Evolutionary conservation across 2,797 vertebrate species (phyloP), one percentile per base, ranked within the genome.

Genomic region (Acanthornis magna): DNA sequence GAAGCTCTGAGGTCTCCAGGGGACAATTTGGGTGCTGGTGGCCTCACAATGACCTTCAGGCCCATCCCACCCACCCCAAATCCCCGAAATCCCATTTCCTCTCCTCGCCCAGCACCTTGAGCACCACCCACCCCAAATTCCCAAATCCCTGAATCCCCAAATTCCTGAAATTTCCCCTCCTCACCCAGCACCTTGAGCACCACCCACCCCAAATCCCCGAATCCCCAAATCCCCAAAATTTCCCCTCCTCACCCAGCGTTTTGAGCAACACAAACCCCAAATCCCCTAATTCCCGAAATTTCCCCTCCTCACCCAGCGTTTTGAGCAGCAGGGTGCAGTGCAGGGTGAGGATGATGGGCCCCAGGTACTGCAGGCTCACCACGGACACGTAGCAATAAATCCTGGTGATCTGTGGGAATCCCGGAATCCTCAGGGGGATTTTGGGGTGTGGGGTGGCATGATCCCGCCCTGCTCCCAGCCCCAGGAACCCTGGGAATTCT

Each of bases 321-420:
- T 99, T 99, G 48, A 99, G 98, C 19, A 99, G 97, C 60, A 99
- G 96, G 0, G 98, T 97, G 72, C 98, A 99, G 96, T 99, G 98
- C 45, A 99, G 98, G 40, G 98, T 98, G 55, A 99, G 98, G 53
- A 99, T 94, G 80, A 99, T 20, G 1, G 99, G 99, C 16, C 98
- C 97, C 97, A 99, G 94, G 96, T 99, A 99, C 97, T 99, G 99
- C 84, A 99, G 97, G 25, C 98, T 98, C 80, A 99, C 98, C 48
- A 99, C 99, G 0, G 99, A 97, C 94, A 99, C 97, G 85, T 99
- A 99, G 97, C 99, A 99, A 96, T 99, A 99, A 86, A 99, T 98
- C 51, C 99, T 98, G 2, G 98, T 98, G 82, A 99, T 98, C 99
- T 99, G 97, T 2, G 5, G 77, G 79, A 19, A 5, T 1, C 5